Evolutionary conservation across 2,888 invertebrate species (phyloP), one percentile per base, ranked within the genome.

Genomic region (Apodemia duryi): DNA sequence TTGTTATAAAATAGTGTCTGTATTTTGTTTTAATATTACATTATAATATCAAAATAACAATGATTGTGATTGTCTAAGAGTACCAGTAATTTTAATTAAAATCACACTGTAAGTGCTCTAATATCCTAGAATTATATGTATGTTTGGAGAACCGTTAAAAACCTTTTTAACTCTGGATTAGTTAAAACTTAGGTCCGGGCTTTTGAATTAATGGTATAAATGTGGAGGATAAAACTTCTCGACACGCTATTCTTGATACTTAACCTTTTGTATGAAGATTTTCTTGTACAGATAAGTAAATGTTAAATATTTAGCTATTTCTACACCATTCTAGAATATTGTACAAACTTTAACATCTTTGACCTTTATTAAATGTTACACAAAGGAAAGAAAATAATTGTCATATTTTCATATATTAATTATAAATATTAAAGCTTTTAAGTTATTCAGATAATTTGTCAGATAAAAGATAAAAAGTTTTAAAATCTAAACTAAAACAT

Each of bases 191-290:
- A 54, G 21, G 21, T 54, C 54, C 28, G 4, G 28, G 28, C 57
- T 57, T 43, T 61, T 62, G 13, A 62, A 32, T 49, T 46, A 13
- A 32, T 62, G 49, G 29, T 32, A 49, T 28, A 62, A 62, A 62
- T 62, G 46, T 62, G 28, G 28, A 13, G 7, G 32, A 46, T 46
- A 46, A 54, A 54, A 54, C 28, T 54, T 57, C 13, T 65, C 61
- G 61, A 61, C 62, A 64, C 64, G 72, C 72, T 89, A 91, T 88
- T 91, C 88, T 91, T 91, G 90, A 90, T 90, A 91, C 85, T 81
- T 74, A 73, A 72, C 76, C 86, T 88, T 81, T 86, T 90, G 88
- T 89, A 86, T 78, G 88, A 86, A 86, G 66, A 70, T 78, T 80
- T 83, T 82, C 72, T 43, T 74, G 71, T 72, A 74, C 64, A 64